Base-by-base conservation (phyloP, 2,888 invertebrate genomes). In the Pandemis cinnamomeana region DNA sequence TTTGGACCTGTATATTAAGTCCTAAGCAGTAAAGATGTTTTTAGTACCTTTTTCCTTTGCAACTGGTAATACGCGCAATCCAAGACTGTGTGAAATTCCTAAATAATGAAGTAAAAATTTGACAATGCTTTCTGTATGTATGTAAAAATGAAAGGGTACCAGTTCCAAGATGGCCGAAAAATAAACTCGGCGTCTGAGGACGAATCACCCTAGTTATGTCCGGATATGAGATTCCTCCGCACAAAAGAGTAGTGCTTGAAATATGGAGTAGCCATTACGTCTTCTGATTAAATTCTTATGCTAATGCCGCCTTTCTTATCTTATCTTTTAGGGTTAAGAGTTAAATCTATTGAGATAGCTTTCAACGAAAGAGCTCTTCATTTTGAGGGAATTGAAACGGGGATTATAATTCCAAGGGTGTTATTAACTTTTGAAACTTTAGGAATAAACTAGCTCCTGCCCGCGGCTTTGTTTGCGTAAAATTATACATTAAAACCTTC, bases 181-280 rank as follows among this genome's bases (percentile, higher is more conserved):
- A 53, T 67, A 53, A 64, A 53, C 41, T 53, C 53, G 10, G 7
- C 27, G 48, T 20, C 7, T 36, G 8, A 27, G 48, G 36, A 46
- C 36, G n/a, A 27, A 63, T 44, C 7, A 7, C 55, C 10, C 44
- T 62, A 62, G 71, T 74, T 74, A 53, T 61, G 73, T 77, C 81
- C 84, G 83, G 84, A 83, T 83, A 83, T 83, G 82, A 84, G 81
- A 80, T 84, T 80, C 78, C 79, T 78, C 67, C 72, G 75, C 77
- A 79, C 80, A 84, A 81, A 81, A 83, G 84, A 83, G 79, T 78
- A 81, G 83, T 82, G 79, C 78, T 77, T 80, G 78, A 76, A 78
- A 78, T 78, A 75, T 76, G 71, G 71, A 70, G 75, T 69, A 75
- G 75, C 76, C 80, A 79, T 74, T 74, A 74, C 46, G 74, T 67